phyloP scores from a whole-genome alignment of 2,113 vertebrate species.

The Charina bottae region DNA sequence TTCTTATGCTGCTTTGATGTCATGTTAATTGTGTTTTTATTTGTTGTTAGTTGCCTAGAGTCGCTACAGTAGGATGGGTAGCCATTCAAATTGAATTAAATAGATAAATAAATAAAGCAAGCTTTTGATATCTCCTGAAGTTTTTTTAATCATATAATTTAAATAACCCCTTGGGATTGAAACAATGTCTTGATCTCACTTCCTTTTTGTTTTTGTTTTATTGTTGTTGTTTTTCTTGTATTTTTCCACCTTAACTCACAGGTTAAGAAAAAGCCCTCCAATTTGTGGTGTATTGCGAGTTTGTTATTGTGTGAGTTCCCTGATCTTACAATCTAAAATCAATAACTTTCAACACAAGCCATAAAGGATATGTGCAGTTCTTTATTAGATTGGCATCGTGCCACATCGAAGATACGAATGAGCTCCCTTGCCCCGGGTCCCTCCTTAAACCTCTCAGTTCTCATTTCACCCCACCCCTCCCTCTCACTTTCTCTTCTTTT shows the following conservation, averaged over 20 bases:
- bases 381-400: too few relatives aligned
- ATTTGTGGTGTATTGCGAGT: background rate
- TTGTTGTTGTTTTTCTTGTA: background rate
- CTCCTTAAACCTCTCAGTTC: too few relatives aligned
- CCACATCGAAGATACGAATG: too few relatives aligned
- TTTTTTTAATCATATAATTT: background rate
- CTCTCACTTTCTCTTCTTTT: too few relatives aligned
- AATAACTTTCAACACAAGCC: too few relatives aligned
- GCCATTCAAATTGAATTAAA: background rate
- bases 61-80: background rate
- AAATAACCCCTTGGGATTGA: background rate
- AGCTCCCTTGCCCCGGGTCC: too few relatives aligned
- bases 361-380: too few relatives aligned
- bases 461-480: too few relatives aligned
- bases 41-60: background rate
- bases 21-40: background rate
- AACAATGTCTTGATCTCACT: background rate
- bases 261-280: background rate
- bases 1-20: background rate
- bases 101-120: background rate
- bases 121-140: background rate
- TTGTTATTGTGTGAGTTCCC: too few relatives aligned
- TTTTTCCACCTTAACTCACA: background rate
- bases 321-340: too few relatives aligned
- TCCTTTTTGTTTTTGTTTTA: background rate